Evolutionary conservation across 2,113 vertebrate species (phyloP).

Genomic region (Coptodon bakossiorum): DNA sequence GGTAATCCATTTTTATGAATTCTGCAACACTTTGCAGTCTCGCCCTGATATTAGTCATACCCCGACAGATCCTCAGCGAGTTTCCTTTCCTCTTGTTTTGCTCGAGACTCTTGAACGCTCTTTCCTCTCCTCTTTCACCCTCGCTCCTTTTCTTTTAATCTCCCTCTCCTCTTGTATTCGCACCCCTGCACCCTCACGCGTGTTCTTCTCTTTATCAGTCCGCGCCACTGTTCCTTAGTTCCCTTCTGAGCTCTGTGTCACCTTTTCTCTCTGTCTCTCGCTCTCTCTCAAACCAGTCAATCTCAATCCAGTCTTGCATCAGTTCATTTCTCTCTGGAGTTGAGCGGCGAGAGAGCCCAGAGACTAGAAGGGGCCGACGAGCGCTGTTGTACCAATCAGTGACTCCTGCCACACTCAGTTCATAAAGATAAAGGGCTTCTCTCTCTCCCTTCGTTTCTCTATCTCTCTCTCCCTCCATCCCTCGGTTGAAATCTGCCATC

Average conservation of each 20-base stretch:
- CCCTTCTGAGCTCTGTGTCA: constrained; percentile 21
- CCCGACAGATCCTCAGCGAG: neutral
- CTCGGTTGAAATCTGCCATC: neutral
- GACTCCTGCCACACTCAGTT: constrained; percentile 41
- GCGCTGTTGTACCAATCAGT: constrained; percentile 53
- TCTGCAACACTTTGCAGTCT: neutral
- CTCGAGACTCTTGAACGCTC: neutral
- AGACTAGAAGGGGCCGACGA: constrained; percentile 26
- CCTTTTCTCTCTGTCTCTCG: neutral
- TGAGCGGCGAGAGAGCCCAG: neutral
- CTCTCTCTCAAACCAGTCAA: constrained; percentile 26
- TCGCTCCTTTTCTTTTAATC: neutral
- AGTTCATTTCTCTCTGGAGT: constrained; percentile 50
- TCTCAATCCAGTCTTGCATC: constrained; percentile 55
- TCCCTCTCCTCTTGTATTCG: neutral
- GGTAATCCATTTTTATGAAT: neutral
- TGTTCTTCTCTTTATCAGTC: constrained; percentile 6
- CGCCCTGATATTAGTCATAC: neutral
- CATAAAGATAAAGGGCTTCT: constrained; percentile 58
- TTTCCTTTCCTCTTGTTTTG: neutral
- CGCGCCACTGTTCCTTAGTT: neutral
- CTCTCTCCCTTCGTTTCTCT: constrained; percentile 5
- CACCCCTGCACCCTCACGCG: neutral
- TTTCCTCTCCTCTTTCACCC: neutral
- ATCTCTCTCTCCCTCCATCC: neutral